These are phyloP conservation scores for Salminus brasiliensis DNA, from an alignment of 2,113 vertebrate genomes.

Conservation along the genomic window DNA sequence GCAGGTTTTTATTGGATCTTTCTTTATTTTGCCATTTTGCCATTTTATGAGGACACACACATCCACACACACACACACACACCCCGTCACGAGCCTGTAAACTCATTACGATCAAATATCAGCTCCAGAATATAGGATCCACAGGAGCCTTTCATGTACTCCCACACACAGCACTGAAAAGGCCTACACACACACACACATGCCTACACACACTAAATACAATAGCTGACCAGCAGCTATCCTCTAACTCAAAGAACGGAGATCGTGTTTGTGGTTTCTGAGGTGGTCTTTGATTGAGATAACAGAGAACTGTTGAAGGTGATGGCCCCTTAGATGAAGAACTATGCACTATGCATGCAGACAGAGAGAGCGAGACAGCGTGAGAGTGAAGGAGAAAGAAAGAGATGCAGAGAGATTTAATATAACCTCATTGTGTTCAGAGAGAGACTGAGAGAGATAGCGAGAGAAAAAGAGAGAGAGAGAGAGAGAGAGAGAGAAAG, in stretches of 20 bases:
- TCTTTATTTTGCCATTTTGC: neutral
- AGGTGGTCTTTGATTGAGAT: neutral
- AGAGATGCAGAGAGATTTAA: conserved; percentile 7
- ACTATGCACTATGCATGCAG: neutral
- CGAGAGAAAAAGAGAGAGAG: too few species aligned
- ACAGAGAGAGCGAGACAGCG: neutral
- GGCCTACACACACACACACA: conserved; percentile 1
- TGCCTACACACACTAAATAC: neutral
- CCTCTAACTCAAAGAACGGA: neutral
- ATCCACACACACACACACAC: too few species aligned
- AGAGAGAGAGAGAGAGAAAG: neutral
- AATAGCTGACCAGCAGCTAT: neutral
- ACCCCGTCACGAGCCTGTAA: too few species aligned
- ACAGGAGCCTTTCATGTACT: too few species aligned
- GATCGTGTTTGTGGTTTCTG: neutral
- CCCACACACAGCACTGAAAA: too few species aligned
- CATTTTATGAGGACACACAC: too few species aligned
- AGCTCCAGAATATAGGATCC: too few species aligned
- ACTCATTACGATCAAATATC: too few species aligned
- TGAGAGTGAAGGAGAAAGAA: neutral
- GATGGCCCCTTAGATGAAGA: conserved; percentile 14
- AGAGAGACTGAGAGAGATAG: neutral
- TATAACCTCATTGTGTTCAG: neutral
- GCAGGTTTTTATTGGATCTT: neutral
- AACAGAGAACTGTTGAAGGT: neutral